Evolutionary conservation across 2,113 vertebrate genomes (phyloP), one percentile per base, ranked within the genome.

Genomic region (Tragelaphus imberbis): DNA sequence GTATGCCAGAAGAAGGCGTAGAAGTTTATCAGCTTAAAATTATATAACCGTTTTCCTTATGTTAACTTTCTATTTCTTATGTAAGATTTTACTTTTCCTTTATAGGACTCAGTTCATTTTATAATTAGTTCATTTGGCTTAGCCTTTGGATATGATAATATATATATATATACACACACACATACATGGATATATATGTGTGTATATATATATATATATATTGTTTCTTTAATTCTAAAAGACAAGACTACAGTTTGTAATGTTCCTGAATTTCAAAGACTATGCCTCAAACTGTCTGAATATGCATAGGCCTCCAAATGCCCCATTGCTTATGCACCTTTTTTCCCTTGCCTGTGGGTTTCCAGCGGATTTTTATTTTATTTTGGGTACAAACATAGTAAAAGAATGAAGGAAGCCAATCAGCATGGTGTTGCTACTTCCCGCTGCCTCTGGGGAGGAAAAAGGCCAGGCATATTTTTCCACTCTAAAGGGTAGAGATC

Each of bases 281-380:
- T 4, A 25, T 15, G 53, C 3, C 40, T 88, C 30, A 33, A 15
- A 47, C 40, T 14, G 58, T 36, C 12, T 65, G 56, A 49, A 33
- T 17, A 88, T 47, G 56, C 61, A 55, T 59, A 97, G 63, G 51
- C 84, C 97, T 94, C 80, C 85, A 61, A 63, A 85, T 23, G 14
- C 59, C 87, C 63, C 61, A 15, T 53, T 28, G 44, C 2, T 93
- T 71, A 87, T 36, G 85, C 84, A 85, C 94, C 87, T 53, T 58
- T 93, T 92, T 88, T 63, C 91, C 96, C 65, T 1, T 0, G 84
- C 63, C 21, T 36, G 8, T 9, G 71, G 94, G 94, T 92, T 97
- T 95, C 63, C 81, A 98, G 96, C 0, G 47, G 95, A 96, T 97
- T 95, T 97, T 88, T 59, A 95, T 97, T 98, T 95, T 53, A 94